Evolutionary conservation across 2,113 vertebrate species (phyloP).

Genomic region (Eulemur rufifrons): DNA sequence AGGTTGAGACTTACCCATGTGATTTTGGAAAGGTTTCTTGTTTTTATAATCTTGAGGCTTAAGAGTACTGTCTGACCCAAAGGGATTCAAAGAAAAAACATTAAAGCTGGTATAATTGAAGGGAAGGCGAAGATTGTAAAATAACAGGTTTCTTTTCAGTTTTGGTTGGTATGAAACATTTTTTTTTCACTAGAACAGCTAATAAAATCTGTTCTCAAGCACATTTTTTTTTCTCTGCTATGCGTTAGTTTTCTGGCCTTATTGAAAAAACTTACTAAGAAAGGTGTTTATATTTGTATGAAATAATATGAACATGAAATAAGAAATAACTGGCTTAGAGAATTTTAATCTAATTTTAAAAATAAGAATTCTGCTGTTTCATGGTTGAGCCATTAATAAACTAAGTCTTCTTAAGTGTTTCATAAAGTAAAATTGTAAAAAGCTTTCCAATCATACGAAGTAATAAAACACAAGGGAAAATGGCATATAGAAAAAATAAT

Average conservation of each 20-base stretch:
- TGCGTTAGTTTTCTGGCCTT: slow-evolving; percentile 30
- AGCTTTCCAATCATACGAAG: slow-evolving; percentile 9
- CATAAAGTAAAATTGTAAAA: slow-evolving; percentile 39
- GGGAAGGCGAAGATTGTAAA: slow-evolving; percentile 58
- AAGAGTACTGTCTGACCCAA: slow-evolving; percentile 44
- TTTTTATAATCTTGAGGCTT: slow-evolving; percentile 69
- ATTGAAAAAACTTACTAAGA: slow-evolving; percentile 32
- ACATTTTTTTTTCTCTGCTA: neutral
- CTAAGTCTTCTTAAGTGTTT: slow-evolving; percentile 26
- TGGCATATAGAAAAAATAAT: neutral
- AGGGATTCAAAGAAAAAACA: slow-evolving; percentile 64
- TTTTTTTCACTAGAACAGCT: neutral
- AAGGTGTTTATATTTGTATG: neutral
- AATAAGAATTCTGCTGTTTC: slow-evolving; percentile 18
- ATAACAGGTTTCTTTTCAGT: slow-evolving; percentile 52
- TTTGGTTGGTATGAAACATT: neutral
- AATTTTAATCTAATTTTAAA: slow-evolving; percentile 25
- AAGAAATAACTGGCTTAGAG: slow-evolving; percentile 14
- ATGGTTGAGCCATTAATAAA: slow-evolving; percentile 1
- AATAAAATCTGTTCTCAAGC: slow-evolving; percentile 55
- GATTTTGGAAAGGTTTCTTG: slow-evolving; percentile 62
- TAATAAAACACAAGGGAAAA: slow-evolving; percentile 29
- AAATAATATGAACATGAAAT: too few species aligned
- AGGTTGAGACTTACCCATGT: slow-evolving; percentile 58
- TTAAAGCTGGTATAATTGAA: slow-evolving; percentile 59